phyloP scores from a whole-genome alignment of 2,113 vertebrate species.

The Daboia siamensis region DNA sequence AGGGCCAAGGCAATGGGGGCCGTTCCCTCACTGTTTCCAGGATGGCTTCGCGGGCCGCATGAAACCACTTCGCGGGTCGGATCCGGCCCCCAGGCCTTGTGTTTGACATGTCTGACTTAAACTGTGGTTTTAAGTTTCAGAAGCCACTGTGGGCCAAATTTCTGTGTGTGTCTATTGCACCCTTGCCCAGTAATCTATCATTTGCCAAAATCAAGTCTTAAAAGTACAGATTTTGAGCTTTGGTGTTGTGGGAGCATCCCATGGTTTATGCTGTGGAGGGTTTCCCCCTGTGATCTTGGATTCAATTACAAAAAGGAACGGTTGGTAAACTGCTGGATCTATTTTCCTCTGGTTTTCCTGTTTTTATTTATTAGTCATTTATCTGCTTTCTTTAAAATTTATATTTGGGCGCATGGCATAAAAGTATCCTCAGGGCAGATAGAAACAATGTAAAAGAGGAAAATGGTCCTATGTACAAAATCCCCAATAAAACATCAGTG shows the following conservation, averaged over 20 bases:
- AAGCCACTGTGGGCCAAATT: no score
- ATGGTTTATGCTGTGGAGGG: not conserved
- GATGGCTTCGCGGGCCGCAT: no score
- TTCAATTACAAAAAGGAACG: not conserved
- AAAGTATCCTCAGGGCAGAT: not conserved
- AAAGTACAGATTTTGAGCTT: not conserved
- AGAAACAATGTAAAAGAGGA: not conserved
- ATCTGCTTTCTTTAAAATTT: not conserved
- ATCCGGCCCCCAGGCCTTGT: no score
- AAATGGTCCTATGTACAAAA: not conserved
- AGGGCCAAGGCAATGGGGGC: no score
- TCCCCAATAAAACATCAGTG: not conserved
- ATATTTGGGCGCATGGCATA: not conserved
- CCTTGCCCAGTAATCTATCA: not conserved
- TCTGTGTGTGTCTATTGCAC: not conserved
- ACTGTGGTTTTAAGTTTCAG: not conserved
- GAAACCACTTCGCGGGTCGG: no score
- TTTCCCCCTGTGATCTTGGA: not conserved
- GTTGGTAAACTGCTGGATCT: not conserved
- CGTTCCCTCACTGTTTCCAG: no score
- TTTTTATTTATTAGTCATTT: not conserved
- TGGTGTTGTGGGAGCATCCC: not conserved
- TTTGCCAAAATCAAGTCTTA: not conserved
- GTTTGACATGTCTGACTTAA: no score
- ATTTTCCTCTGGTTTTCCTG: not conserved